phyloP scores from a whole-genome alignment of 2,113 vertebrate genomes.

The Gorsachius goisagi region DNA sequence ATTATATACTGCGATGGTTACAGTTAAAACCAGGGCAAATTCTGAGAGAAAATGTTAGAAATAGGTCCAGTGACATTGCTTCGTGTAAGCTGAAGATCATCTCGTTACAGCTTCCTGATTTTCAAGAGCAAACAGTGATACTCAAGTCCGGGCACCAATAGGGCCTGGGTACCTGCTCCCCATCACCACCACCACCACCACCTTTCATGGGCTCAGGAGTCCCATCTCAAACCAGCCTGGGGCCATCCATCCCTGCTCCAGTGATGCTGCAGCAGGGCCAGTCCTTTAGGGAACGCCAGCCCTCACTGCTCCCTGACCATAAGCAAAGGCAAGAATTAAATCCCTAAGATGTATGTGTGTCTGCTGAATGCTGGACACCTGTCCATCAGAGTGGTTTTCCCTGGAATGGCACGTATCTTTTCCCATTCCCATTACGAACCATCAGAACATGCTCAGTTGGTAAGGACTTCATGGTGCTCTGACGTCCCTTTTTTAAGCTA shows the following conservation, averaged over 20 bases:
- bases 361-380: rapidly evolving
- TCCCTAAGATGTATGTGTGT: rapidly evolving
- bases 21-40: neutral
- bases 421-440: neutral
- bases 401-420: neutral
- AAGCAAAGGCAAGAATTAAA: neutral
- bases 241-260: neutral
- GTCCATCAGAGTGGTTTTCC: neutral
- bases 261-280: neutral
- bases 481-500: neutral
- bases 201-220: neutral
- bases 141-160: rapidly evolving
- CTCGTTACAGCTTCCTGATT: neutral
- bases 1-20: neutral
- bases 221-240: neutral
- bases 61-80: neutral
- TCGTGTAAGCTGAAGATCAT: neutral
- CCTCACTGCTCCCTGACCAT: neutral
- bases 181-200: neutral
- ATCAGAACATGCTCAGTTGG: neutral
- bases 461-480: neutral
- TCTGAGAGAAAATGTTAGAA: neutral
- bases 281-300: rapidly evolving
- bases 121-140: neutral
- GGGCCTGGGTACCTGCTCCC: neutral